Evolutionary conservation across 2,888 invertebrate species (phyloP), one percentile per base, ranked within the genome.

Genomic region (Drosophila atripex): DNA sequence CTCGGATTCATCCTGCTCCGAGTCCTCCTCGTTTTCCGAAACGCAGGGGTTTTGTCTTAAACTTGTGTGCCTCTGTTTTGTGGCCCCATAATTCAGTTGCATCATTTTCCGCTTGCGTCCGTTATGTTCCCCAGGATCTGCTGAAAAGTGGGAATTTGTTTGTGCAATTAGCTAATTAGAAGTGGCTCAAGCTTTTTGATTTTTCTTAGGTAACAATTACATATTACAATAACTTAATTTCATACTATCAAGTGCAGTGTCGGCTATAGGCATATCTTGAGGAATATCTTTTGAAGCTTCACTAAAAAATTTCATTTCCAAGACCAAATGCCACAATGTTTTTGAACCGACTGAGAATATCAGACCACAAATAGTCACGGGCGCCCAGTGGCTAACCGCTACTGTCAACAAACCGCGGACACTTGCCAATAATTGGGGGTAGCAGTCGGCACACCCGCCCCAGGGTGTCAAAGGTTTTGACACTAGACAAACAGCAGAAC

Each of bases 401-500:
- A 32, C 50, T 46, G 70, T 70, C 64, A 82, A 80, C 63, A 85
- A 70, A 41, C 30, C 28, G 45, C 53, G n/a, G 46, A 45, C 68
- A 79, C 54, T 76, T 69, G 85, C 70, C 64, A 80, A 80, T 80
- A 82, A 82, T 82, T 83, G 77, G 60, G 57, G 77, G 74, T 69
- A 56, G 68, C 49, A 35, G 18, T 7, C 2, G 43, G 18, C 21
- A 21, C 21, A 43, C 21, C 12, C 51, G 28, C 12, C 61, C 47
- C 2, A 32, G 43, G 41, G 51, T 71, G 71, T 71, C 63, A 71
- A 52, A 45, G 45, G 38, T 45, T 47, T 35, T 86, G 86, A 82
- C 82, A 76, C 55, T 65, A 23, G 60, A 55, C 68, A 86, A 82
- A 82, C 68, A 82, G 30, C 35, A 1, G 23, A 38, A 47, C 43